A percentile compares a stretch with the other conserved stretches of the same genome.
These are phyloP conservation scores for Ctenosaura bakeri DNA, from an alignment of 2,797 vertebrate genomes.

Conservation along the genomic window DNA sequence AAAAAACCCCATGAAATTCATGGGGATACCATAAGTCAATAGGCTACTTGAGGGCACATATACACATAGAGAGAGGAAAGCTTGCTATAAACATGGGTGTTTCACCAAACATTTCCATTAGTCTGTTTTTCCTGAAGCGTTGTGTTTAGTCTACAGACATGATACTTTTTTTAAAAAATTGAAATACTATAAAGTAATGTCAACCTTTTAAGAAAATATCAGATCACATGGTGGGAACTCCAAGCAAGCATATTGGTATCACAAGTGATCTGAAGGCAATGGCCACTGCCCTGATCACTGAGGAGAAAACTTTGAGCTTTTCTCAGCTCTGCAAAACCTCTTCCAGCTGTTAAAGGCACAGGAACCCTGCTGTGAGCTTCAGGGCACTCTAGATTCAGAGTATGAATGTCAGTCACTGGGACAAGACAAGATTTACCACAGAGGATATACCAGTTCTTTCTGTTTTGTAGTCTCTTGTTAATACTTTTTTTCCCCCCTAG, in stretches of 20 bases:
- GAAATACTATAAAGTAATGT: neutral
- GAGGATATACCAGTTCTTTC: neutral
- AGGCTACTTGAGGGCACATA: neutral
- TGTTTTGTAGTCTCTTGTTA: slow-evolving; percentile 12
- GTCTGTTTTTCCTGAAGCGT: neutral
- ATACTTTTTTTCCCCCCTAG: slow-evolving; percentile 45
- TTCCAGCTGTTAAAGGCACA: neutral
- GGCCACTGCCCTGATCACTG: neutral
- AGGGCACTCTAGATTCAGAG: neutral
- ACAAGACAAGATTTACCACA: neutral
- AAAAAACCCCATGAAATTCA: neutral
- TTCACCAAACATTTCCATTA: neutral
- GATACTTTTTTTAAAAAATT: neutral
- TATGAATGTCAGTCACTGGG: fast-evolving
- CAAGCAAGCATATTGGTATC: neutral
- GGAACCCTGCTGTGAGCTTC: neutral
- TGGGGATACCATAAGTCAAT: neutral
- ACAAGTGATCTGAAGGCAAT: neutral
- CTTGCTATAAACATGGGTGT: neutral
- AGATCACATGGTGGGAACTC: neutral
- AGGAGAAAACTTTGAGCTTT: neutral
- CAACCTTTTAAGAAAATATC: neutral
- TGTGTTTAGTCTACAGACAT: neutral
- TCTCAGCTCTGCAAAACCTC: neutral
- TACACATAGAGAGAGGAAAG: neutral